Percentiles rank a stretch among this genome's conserved stretches.
These are phyloP conservation scores for Xanthorhoe designata DNA, from an alignment of 2,888 invertebrate species.

Conservation along the genomic window DNA sequence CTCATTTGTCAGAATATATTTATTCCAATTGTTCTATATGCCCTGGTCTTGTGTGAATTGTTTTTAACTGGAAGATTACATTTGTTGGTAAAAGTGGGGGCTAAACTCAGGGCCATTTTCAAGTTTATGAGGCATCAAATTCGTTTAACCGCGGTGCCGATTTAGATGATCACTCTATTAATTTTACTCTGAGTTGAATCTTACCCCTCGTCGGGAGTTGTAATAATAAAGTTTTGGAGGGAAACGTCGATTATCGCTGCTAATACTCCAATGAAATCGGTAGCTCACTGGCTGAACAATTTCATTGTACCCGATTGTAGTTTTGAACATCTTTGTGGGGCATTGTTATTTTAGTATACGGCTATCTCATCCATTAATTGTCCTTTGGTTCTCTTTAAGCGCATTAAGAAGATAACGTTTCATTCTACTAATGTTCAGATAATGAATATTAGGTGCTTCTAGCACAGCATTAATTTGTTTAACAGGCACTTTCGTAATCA, in stretches of 20 bases:
- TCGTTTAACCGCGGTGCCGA: slow-evolving; percentile 46
- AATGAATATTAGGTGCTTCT: slow-evolving; percentile 18
- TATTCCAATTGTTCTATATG: background rate
- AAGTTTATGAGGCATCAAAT: slow-evolving; percentile 54
- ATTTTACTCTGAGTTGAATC: slow-evolving; percentile 41
- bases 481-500: slow-evolving; percentile 15
- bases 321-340: slow-evolving; percentile 24
- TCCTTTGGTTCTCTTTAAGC: slow-evolving; percentile 4
- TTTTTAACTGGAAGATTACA: background rate
- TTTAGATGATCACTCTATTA: slow-evolving; percentile 48
- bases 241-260: slow-evolving; percentile 29
- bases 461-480: slow-evolving; percentile 10
- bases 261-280: slow-evolving; percentile 26
- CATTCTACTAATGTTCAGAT: slow-evolving; percentile 5
- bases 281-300: slow-evolving; percentile 25
- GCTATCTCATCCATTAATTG: slow-evolving; percentile 16
- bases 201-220: slow-evolving; percentile 21
- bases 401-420: slow-evolving; percentile 13
- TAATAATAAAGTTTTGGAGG: slow-evolving; percentile 33
- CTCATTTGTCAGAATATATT: background rate
- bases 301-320: slow-evolving; percentile 38
- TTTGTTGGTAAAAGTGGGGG: slow-evolving; percentile 10
- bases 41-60: background rate
- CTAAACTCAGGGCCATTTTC: slow-evolving; percentile 38
- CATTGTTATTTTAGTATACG: slow-evolving; percentile 15